Evolutionary conservation across 1,140 invertebrate genomes (phyloP).

Genomic region (Amphibalanus amphitrite): DNA sequence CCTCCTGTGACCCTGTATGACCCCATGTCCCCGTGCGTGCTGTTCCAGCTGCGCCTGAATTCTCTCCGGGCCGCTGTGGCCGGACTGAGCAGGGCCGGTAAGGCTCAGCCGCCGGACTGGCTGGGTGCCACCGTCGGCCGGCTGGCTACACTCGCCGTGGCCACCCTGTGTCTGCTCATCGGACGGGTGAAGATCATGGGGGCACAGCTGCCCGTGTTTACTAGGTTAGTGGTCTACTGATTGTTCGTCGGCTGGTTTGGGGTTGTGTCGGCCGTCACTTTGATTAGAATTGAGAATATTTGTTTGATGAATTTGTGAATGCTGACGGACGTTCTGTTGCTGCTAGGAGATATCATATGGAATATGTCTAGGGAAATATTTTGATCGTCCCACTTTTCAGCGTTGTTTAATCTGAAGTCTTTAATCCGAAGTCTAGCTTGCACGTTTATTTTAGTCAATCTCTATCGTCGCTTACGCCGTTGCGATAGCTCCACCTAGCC

Average conservation of each 20-base stretch:
- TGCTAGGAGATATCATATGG: not conserved
- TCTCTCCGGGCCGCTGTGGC: too few relatives aligned
- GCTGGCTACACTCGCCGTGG: constrained; percentile 50
- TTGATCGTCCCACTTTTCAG: not conserved
- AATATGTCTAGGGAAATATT: not conserved
- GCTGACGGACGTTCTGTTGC: not conserved
- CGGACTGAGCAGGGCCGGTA: too few relatives aligned
- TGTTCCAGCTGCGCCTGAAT: too few relatives aligned
- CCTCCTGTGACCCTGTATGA: too few relatives aligned
- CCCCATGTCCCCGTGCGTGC: too few relatives aligned
- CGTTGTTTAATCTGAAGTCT: not conserved
- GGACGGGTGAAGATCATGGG: constrained; percentile 85
- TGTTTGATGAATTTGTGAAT: not conserved
- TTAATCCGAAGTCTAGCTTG: constrained; percentile 55
- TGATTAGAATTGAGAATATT: too few relatives aligned
- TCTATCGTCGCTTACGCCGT: too few relatives aligned
- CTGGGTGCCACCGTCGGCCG: constrained; percentile 55
- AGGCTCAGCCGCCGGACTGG: constrained; percentile 44
- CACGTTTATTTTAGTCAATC: too few relatives aligned
- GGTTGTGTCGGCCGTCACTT: too few relatives aligned
- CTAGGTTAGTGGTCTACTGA: constrained; percentile 38
- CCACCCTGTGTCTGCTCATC: constrained; percentile 64
- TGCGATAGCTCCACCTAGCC: too few relatives aligned
- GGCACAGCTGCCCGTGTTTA: constrained; percentile 86
- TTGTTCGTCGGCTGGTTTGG: not conserved